Conservation (phyloP, 2,888 invertebrate genomes). For the Laothoe populi region DNA sequence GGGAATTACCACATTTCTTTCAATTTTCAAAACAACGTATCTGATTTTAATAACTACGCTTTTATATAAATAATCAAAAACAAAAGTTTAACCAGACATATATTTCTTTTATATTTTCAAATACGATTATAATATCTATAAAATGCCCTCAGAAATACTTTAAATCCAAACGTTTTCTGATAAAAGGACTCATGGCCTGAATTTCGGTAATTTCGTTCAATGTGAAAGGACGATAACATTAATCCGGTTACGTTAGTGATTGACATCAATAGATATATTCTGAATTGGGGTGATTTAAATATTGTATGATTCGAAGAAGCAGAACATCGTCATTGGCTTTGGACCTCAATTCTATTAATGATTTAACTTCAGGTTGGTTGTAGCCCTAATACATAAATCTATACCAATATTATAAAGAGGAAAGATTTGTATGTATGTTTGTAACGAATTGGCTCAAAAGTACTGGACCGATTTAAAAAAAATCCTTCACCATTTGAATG, state of each 20-base stretch:
- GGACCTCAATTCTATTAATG: neutral
- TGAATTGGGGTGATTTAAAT: conserved; percentile 4
- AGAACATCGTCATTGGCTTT: neutral
- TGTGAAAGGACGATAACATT: conserved; percentile 4
- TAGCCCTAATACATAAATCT: no score
- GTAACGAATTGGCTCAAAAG: no score
- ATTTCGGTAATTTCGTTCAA: neutral
- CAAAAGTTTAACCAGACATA: no score
- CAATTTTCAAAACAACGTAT: no score
- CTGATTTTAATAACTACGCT: no score
- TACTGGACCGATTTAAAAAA: no score
- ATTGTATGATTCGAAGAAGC: neutral
- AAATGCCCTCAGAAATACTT: neutral
- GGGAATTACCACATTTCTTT: no score
- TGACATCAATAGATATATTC: conserved; percentile 10
- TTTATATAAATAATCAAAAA: no score
- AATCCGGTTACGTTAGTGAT: conserved; percentile 15
- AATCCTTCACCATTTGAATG: no score
- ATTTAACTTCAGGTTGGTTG: no score
- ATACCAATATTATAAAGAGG: no score
- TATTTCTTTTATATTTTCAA: neutral
- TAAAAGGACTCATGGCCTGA: neutral
- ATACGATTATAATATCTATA: neutral
- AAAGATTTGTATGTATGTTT: no score
- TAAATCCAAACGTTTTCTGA: neutral